These are phyloP conservation scores for Tinamus guttatus DNA, from an alignment of 2,113 vertebrate species.

Conservation along the genomic window DNA sequence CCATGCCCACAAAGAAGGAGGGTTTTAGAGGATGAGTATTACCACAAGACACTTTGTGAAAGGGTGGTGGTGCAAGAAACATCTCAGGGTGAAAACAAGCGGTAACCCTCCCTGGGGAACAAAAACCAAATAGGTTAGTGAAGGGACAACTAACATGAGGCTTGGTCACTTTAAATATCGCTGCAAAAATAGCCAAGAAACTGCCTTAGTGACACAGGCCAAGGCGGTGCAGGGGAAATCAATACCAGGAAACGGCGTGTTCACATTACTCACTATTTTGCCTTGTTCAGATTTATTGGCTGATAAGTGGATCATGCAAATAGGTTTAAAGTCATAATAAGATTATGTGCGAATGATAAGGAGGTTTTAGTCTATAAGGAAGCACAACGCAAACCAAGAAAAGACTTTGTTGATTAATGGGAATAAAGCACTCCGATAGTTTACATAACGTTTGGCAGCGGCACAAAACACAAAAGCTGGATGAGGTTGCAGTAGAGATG, in stretches of 20 bases:
- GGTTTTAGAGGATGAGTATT: neutral
- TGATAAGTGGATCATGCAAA: neutral
- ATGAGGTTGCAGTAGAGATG: neutral
- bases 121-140: neutral
- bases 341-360: neutral
- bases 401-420: neutral
- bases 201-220: neutral
- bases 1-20: accelerated
- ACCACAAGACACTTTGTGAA: accelerated
- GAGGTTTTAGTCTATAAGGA: neutral
- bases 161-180: neutral
- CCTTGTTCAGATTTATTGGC: slow-evolving; percentile 27
- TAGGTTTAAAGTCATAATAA: neutral
- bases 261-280: neutral
- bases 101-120: neutral
- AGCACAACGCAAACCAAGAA: neutral
- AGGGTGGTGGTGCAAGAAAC: neutral
- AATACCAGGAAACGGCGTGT: accelerated
- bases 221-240: neutral
- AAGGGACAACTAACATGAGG: neutral
- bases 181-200: neutral
- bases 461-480: neutral
- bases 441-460: neutral
- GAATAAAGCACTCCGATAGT: neutral
- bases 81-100: neutral